phyloP scores from a whole-genome alignment of 2,888 invertebrate species.

The Plagiodera versicolora region DNA sequence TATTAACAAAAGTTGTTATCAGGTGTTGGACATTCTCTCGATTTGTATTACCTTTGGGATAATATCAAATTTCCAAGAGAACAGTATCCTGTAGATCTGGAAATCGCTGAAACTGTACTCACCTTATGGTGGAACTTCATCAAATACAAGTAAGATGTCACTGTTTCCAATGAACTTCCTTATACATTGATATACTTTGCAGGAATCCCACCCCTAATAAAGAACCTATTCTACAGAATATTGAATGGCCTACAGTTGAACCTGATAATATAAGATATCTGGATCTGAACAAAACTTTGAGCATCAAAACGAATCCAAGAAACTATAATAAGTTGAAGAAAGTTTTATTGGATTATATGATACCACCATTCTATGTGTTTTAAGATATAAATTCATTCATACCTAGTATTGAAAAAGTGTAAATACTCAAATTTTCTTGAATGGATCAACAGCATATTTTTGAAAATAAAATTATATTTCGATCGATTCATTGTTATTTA shows the following conservation, averaged over 20 bases:
- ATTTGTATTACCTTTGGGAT: conserved; percentile 13
- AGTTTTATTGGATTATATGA: not conserved
- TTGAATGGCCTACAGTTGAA: conserved; percentile 13
- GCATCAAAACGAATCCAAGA: conserved; percentile 11
- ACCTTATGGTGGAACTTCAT: conserved; percentile 21
- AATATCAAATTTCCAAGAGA: not conserved
- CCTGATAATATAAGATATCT: conserved; percentile 9
- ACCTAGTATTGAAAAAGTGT: too few relatives aligned
- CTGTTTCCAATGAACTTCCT: not conserved
- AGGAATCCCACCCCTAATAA: conserved; percentile 20
- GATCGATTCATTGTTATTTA: too few relatives aligned
- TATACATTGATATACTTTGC: not conserved
- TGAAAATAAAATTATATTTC: too few relatives aligned
- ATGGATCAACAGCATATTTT: too few relatives aligned
- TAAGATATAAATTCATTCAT: too few relatives aligned
- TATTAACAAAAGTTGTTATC: too few relatives aligned
- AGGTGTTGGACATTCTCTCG: not conserved
- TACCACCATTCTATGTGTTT: not conserved
- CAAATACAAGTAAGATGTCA: conserved; percentile 16
- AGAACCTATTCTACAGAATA: conserved; percentile 10
- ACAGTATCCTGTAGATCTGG: not conserved
- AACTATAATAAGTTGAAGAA: not conserved
- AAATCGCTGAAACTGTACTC: conserved; percentile 2
- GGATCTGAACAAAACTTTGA: conserved; percentile 15
- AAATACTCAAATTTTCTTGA: too few relatives aligned